Percentiles rank a stretch among this genome's conserved stretches.
Conservation (phyloP, 1,140 invertebrate species). For the Diorhabda sublineata region DNA sequence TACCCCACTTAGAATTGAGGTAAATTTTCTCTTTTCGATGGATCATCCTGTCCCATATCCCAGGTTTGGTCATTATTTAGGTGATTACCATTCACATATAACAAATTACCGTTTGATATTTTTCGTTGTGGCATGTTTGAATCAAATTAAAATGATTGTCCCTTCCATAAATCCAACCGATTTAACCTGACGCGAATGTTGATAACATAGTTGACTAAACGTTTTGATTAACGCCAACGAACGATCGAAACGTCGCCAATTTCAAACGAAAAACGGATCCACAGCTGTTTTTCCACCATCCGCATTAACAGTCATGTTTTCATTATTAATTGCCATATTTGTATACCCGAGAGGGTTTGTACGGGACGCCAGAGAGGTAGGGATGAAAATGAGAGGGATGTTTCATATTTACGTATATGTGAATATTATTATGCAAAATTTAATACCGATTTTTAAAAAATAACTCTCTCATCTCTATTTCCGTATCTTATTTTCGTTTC, state of each 20-base stretch:
- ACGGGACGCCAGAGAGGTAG: background rate
- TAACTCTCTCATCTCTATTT: no score
- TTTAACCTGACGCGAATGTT: conserved; percentile 6
- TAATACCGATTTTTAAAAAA: no score
- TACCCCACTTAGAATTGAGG: no score
- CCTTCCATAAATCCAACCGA: conserved; percentile 7
- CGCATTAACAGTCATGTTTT: conserved; percentile 10
- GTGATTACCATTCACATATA: no score
- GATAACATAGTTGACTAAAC: conserved; percentile 8
- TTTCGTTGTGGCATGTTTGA: no score
- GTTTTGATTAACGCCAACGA: conserved; percentile 14
- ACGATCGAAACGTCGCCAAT: conserved; percentile 6
- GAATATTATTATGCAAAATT: no score
- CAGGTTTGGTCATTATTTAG: no score
- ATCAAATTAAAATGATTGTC: background rate
- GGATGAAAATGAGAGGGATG: background rate
- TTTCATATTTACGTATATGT: no score
- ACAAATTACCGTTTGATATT: no score
- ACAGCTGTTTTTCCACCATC: conserved; percentile 10
- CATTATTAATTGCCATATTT: conserved; percentile 17
- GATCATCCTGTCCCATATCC: no score
- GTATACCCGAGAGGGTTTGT: conserved; percentile 11
- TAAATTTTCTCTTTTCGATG: no score
- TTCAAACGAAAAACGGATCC: conserved; percentile 6
- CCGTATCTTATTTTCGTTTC: no score